Evolutionary conservation across 2,888 invertebrate species (phyloP).

Genomic region (Pandemis corylana): DNA sequence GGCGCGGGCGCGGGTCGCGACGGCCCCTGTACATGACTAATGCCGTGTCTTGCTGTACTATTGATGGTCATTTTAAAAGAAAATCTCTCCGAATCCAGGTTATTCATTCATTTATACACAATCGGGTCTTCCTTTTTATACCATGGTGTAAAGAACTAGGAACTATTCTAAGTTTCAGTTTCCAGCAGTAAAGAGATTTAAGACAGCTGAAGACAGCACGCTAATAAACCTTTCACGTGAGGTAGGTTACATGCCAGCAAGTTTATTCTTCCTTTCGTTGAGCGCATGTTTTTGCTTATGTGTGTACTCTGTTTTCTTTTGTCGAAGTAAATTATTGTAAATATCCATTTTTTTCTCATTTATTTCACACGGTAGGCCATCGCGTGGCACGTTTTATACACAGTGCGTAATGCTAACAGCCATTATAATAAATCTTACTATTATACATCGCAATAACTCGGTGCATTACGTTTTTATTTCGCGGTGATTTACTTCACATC

Average conservation of each 20-base stretch:
- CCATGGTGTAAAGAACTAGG: not conserved
- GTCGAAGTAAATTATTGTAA: constrained; percentile 9
- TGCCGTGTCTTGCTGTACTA: constrained; percentile 54
- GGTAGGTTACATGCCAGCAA: not conserved
- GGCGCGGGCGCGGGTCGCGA: constrained; percentile 49
- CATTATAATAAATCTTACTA: constrained; percentile 43
- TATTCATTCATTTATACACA: constrained; percentile 3
- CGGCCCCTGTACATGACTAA: constrained; percentile 65
- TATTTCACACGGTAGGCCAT: constrained; percentile 30
- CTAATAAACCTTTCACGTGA: not conserved
- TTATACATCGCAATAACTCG: constrained; percentile 47
- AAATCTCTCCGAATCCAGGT: constrained; percentile 20
- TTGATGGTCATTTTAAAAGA: constrained; percentile 37
- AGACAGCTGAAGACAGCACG: not conserved
- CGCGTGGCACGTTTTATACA: constrained; percentile 34
- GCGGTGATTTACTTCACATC: constrained; percentile 45
- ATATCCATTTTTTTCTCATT: constrained; percentile 25
- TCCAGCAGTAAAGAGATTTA: not conserved
- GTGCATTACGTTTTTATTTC: constrained; percentile 51
- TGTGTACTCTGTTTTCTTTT: not conserved
- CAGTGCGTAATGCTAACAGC: constrained; percentile 30
- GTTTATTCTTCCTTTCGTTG: constrained; percentile 1
- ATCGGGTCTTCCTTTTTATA: not conserved
- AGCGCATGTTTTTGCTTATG: constrained; percentile 1
- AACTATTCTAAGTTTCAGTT: not conserved